phyloP scores from a whole-genome alignment of 2,888 invertebrate species.

The Amblyteles armatorius region DNA sequence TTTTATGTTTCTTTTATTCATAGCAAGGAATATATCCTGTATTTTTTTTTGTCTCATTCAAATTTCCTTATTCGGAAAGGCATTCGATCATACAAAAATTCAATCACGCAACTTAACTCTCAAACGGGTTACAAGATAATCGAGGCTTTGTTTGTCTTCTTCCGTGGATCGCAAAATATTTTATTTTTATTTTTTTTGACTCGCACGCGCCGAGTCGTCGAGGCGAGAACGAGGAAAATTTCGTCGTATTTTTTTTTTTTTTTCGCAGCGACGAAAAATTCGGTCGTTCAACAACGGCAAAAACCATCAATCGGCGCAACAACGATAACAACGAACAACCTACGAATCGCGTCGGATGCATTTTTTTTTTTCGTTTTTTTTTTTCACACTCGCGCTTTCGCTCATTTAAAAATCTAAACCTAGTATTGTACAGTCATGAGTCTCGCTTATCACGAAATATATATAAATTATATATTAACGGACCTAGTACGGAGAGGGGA shows the following conservation, averaged over 20 bases:
- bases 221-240: conserved; percentile 24
- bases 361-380: conserved; percentile 40
- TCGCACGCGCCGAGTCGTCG: conserved; percentile 11
- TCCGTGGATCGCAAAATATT: conserved; percentile 3
- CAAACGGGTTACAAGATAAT: conserved; percentile 64
- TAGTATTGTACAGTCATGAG: conserved; percentile 82
- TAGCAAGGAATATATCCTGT: conserved; percentile 84
- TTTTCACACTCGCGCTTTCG: conserved; percentile 27
- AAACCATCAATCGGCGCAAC: conserved; percentile 41
- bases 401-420: conserved; percentile 70
- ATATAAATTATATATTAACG: conserved; percentile 79
- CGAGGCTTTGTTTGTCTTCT: conserved; percentile 2
- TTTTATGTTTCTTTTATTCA: conserved; percentile 73
- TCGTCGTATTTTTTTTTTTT: conserved; percentile 1
- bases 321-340: conserved; percentile 65
- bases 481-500: conserved; percentile 69
- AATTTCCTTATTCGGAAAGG: conserved; percentile 74
- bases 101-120: conserved; percentile 83
- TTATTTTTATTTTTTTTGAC: not conserved
- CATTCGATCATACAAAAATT: conserved; percentile 78
- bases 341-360: conserved; percentile 34
- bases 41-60: conserved; percentile 78
- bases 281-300: conserved; percentile 55
- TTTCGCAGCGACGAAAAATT: not conserved
- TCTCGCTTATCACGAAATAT: conserved; percentile 78